Evolutionary conservation across 2,113 vertebrate genomes (phyloP).

Genomic region (Alethe castanea): DNA sequence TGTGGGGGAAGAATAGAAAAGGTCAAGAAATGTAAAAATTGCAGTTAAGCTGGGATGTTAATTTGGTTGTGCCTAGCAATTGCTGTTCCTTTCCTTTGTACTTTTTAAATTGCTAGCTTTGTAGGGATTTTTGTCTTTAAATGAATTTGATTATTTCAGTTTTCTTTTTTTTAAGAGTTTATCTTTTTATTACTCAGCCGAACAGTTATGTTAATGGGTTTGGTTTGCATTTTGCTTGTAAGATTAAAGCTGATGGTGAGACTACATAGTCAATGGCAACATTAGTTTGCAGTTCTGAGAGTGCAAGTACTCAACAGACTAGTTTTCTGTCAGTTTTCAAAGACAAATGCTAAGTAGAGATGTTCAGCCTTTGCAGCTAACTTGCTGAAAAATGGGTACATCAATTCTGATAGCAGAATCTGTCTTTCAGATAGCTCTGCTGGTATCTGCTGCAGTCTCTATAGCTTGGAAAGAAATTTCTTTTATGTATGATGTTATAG

Average conservation of each 20-base stretch:
- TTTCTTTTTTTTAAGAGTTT: neutral
- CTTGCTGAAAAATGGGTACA: neutral
- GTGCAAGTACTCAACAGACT: neutral
- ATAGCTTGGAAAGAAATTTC: neutral
- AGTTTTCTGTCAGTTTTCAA: constrained; percentile 17
- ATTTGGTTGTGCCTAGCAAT: neutral
- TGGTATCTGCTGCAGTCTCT: neutral
- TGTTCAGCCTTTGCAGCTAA: neutral
- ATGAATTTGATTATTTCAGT: constrained; percentile 1
- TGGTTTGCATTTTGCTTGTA: constrained; percentile 12
- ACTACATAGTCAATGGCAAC: neutral
- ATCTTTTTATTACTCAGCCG: neutral
- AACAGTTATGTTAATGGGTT: constrained; percentile 21
- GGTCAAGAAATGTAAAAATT: constrained; percentile 44
- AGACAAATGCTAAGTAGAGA: neutral
- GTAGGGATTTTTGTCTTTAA: constrained; percentile 46
- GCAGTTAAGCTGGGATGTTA: constrained; percentile 10
- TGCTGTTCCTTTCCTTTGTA: constrained; percentile 19
- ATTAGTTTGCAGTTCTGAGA: constrained; percentile 16
- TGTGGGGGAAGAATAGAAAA: constrained; percentile 22
- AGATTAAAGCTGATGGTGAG: constrained; percentile 15
- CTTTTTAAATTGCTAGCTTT: constrained; percentile 18
- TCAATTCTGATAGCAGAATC: neutral
- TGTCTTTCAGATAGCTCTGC: neutral
- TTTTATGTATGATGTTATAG: neutral